These are phyloP conservation scores for Luperina testacea DNA, from an alignment of 2,888 invertebrate genomes.

Conservation along the genomic window DNA sequence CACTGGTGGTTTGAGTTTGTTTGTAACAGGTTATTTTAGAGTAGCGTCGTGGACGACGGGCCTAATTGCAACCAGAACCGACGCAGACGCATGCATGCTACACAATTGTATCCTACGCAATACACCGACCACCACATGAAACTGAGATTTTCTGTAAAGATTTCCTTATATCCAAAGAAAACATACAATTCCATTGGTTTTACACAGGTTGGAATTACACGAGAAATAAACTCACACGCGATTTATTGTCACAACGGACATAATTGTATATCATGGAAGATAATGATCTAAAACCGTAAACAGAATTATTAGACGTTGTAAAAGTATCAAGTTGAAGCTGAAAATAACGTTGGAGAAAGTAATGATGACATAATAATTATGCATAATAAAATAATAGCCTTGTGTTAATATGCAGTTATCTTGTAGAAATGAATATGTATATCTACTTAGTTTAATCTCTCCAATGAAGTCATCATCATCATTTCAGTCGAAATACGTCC, in stretches of 20 bases:
- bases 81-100: conserved; percentile 5
- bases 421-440: background rate
- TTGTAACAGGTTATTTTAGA: background rate
- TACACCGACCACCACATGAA: background rate
- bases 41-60: background rate
- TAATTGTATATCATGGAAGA: conserved; percentile 3
- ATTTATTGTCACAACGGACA: conserved; percentile 12
- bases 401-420: background rate
- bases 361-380: background rate
- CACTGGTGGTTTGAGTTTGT: background rate
- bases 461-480: background rate
- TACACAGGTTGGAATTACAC: conserved; percentile 8
- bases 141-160: conserved; percentile 8
- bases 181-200: background rate
- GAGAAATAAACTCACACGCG: conserved; percentile 23
- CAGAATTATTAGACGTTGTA: background rate
- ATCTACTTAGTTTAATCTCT: background rate
- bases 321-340: background rate
- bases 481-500: background rate
- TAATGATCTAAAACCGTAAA: conserved; percentile 11
- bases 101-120: conserved; percentile 13
- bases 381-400: background rate
- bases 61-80: background rate
- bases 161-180: conserved; percentile 19
- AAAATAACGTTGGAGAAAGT: background rate